These are phyloP conservation scores for Brachionus rotundiformis DNA, from an alignment of 1,140 invertebrate species.

Conservation along the genomic window DNA sequence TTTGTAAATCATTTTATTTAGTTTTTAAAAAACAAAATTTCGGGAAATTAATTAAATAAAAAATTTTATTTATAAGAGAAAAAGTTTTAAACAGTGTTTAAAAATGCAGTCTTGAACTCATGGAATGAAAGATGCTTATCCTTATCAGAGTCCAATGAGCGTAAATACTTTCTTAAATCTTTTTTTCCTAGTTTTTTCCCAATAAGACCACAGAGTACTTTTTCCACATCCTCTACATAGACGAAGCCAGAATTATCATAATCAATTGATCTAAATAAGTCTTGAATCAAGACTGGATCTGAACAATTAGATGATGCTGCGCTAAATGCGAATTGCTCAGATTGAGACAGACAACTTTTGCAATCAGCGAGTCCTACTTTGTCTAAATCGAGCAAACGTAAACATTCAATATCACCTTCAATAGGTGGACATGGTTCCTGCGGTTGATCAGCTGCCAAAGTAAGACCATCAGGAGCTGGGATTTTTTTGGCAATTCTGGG, in stretches of 20 bases:
- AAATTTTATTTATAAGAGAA: slow-evolving; percentile 12
- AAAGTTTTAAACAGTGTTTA: slow-evolving; percentile 22
- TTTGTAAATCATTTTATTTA: neutral
- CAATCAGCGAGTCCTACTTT: slow-evolving; percentile 12
- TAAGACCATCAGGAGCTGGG: neutral
- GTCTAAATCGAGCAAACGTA: slow-evolving; percentile 14
- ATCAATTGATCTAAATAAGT: slow-evolving; percentile 38
- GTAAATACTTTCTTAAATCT: slow-evolving; percentile 19
- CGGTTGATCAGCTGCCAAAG: slow-evolving; percentile 3
- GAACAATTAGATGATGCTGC: neutral
- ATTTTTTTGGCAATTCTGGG: slow-evolving; percentile 20
- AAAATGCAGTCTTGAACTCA: neutral
- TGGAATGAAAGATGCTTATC: neutral
- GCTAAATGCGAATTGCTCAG: neutral
- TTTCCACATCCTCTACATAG: slow-evolving; percentile 39
- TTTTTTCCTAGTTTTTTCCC: neutral
- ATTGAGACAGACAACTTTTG: neutral
- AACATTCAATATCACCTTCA: slow-evolving; percentile 14
- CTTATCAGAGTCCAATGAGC: neutral
- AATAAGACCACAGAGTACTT: slow-evolving; percentile 25
- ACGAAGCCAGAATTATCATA: slow-evolving; percentile 15
- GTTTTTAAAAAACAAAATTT: slow-evolving; percentile 27
- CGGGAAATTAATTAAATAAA: neutral
- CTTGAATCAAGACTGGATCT: neutral
- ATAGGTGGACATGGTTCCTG: neutral